Evolutionary conservation across 2,113 vertebrate genomes (phyloP).

Genomic region (Riparia riparia): DNA sequence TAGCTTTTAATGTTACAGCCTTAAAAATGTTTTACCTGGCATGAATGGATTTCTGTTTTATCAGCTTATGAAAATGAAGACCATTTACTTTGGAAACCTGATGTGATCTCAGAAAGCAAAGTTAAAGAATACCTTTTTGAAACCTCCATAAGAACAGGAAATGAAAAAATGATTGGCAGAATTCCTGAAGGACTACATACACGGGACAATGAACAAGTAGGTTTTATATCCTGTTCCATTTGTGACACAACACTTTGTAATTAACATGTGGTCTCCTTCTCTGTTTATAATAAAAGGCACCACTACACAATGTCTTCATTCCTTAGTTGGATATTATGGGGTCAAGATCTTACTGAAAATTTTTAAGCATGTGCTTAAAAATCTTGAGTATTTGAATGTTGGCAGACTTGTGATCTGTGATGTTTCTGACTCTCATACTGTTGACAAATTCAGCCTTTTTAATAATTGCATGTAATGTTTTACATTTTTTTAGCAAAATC

Average conservation of each 20-base stretch:
- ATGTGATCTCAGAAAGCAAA: conserved; percentile 86
- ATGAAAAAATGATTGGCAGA: conserved; percentile 77
- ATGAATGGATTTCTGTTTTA: conserved; percentile 44
- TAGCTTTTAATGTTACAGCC: background rate
- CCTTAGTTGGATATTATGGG: background rate
- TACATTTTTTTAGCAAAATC: background rate
- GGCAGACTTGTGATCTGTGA: background rate
- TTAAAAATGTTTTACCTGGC: background rate
- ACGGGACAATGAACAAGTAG: conserved; percentile 92
- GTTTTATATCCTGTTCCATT: background rate
- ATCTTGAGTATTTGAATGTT: background rate
- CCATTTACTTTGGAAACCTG: conserved; percentile 93
- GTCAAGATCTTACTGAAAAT: background rate
- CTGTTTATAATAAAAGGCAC: background rate
- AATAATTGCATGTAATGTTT: background rate
- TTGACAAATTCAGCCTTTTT: background rate
- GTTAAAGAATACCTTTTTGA: conserved; percentile 91
- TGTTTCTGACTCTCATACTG: background rate
- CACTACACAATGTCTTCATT: background rate
- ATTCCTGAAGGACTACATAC: conserved; percentile 82
- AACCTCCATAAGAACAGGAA: conserved; percentile 82
- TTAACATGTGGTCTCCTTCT: background rate
- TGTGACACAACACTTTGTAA: background rate
- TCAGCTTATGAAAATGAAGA: conserved; percentile 92
- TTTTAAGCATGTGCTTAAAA: background rate